Evolutionary conservation across 2,888 invertebrate genomes (phyloP), one percentile per base, ranked within the genome.

Genomic region (Eulithis prunata): DNA sequence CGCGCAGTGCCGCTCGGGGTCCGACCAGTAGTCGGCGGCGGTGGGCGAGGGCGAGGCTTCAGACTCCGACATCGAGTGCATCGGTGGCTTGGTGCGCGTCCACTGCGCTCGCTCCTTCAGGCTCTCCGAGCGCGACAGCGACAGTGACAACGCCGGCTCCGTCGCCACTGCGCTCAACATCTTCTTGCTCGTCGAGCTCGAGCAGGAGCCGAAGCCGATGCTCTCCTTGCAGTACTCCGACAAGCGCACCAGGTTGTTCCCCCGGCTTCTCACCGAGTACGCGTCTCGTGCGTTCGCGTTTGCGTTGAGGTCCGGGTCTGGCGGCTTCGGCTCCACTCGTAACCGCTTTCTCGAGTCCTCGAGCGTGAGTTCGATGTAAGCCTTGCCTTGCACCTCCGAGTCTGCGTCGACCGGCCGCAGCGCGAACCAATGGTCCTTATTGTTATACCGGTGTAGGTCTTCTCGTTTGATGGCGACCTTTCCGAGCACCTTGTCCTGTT

Each of bases 371-470:
- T 97, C 97, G 76, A 98, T 95, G 83, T 97, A 96, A 56, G 96
- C 97, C 93, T 98, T 98, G 73, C 97, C 97, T 90, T 97, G 97
- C 63, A 98, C 98, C 90, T 98, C 98, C 0, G 97, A 97, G 86
- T 98, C 97, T 2, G 97, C 96, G 88, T 98, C 97, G 36, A 98
- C 96, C 41, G 97, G 95, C 78, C 96, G 94, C 86, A 97, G 90
- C 59, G 97, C 95, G 86, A 98, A 98, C 98, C 98, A 98, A 84
- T 98, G 97, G 87, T 98, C 98, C 83, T 97, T 97, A 84, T 97
- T 97, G 89, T 98, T 97, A 89, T 97, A 98, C 73, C 95, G 95
- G 78, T 97, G 95, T 75, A 98, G 92, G 80, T 98, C 97, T 84
- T 97, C 97, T 70, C 97, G 95, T 85, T 97, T 96, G 84, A 98